Evolutionary conservation across 2,888 invertebrate species (phyloP), one percentile per base, ranked within the genome.

Genomic region (Rotaria socialis): DNA sequence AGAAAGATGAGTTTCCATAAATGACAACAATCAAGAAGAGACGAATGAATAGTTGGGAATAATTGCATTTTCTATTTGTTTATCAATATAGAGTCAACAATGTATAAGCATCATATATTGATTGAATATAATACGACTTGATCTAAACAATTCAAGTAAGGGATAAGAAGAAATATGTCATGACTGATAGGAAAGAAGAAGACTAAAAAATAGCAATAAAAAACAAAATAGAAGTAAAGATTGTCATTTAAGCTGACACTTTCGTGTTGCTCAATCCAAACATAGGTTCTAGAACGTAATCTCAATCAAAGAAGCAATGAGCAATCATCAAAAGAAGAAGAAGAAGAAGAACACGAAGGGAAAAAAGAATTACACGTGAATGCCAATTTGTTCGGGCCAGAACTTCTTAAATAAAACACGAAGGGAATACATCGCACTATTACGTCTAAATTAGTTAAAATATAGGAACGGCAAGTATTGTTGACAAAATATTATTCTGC

Each of bases 401-500:
- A 27, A 11, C 10, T 60, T 60, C 27, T 60, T 60, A 27, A 60
- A 27, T 60, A 60, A 27, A 60, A 60, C 27, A 60, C 35, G 35
- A 60, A 14, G 27, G 27, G 14, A 60, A 60, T 8, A 60, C n/a
- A 60, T n/a, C 58, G 60, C 11, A 60, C 60, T 60, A 60, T 60
- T n/a, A 11, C 27, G 11, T 27, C 27, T 60, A n/a, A 60, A 60
- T 60, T 60, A 60, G n/a, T 60, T 2, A 60, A 60, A 27, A 27
- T 27, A 60, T n/a, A n/a, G 60, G 27, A 60, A 14, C 60, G 60
- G 27, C 60, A 60, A 27, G 60, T 27, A 27, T 60, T 60, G 60
- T 60, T 60, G 60, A 60, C 60, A 60, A 60, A 60, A 27, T 27
- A n/a, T 60, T 60, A n/a, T n/a, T 60, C 60, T n/a, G 60, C 27